Evolutionary conservation across 2,888 invertebrate species (phyloP), one percentile per base, ranked within the genome.

Genomic region (Salpingus planirostris): DNA sequence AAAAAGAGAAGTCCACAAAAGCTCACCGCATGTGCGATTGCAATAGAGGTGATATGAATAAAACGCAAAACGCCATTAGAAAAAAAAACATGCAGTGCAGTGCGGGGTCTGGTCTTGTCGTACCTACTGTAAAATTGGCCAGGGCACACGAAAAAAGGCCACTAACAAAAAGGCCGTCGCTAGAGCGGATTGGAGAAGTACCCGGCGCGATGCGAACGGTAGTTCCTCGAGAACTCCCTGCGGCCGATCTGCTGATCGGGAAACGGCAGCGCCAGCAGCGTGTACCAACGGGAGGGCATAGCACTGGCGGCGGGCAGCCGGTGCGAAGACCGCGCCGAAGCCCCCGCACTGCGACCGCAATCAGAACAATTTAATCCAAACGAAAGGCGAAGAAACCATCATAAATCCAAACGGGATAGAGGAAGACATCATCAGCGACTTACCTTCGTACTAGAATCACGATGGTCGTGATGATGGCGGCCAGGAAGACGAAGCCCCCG

Each of bases 221-320:
- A 79, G 56, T 77, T 76, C 55, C 86, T 76, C 48, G 78, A 78
- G 56, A 85, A 78, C 68, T 90, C 88, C 44, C 90, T 76, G 58
- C 88, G 71, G 52, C 87, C 90, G 57, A 90, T 80, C 65, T 88
- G 89, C 72, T 90, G 89, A 72, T 91, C 90, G 57, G 89, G 88
- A 70, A 91, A 91, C 50, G 90, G 90, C 59, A 90, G 74, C 50
- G 90, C 90, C 65, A 90, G 77, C 55, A 90, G 78, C 43, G 88
- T 89, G 73, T 87, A 89, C 85, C 87, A 86, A 53, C 87, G 75
- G 47, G 86, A 80, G 35, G 85, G 84, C 72, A 82, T 76, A 59
- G 77, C 76, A 57, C 60, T 64, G 49, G 63, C 64, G 48, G 59
- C 57, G 49, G 68, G 63, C 57, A 68, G 60, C 42, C 66, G 60